These are phyloP conservation scores for Tragelaphus buxtoni DNA, from an alignment of 2,113 vertebrate genomes.

Conservation along the genomic window DNA sequence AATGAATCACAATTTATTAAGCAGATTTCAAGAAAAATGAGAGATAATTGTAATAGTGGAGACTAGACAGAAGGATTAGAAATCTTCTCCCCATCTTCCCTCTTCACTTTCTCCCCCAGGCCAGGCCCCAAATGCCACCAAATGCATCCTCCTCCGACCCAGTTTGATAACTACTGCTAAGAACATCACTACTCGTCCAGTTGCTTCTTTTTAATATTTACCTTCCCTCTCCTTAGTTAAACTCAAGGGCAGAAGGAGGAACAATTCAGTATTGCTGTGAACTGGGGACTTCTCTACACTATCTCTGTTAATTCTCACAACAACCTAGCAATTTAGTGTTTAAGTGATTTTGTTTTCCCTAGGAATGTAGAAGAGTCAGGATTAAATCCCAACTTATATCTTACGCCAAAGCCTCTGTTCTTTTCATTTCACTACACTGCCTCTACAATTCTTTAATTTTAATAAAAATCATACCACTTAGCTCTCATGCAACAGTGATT, in stretches of 20 bases:
- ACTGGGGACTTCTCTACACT: neutral
- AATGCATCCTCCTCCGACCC: fast-evolving
- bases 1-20: neutral
- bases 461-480: neutral
- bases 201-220: neutral
- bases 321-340: neutral
- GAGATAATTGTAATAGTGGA: neutral
- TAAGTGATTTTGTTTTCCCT: neutral
- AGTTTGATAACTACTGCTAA: too few relatives aligned
- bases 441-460: neutral
- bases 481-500: neutral
- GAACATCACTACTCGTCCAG: fast-evolving
- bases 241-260: neutral
- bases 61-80: neutral
- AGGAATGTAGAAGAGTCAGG: neutral
- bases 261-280: neutral
- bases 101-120: neutral
- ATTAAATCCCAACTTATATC: neutral
- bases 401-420: neutral
- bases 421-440: neutral
- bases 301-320: neutral
- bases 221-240: neutral
- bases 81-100: too few relatives aligned
- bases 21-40: neutral
- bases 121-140: neutral